phyloP scores from a whole-genome alignment of 2,113 vertebrate genomes.

The Micronycteris hirsuta region DNA sequence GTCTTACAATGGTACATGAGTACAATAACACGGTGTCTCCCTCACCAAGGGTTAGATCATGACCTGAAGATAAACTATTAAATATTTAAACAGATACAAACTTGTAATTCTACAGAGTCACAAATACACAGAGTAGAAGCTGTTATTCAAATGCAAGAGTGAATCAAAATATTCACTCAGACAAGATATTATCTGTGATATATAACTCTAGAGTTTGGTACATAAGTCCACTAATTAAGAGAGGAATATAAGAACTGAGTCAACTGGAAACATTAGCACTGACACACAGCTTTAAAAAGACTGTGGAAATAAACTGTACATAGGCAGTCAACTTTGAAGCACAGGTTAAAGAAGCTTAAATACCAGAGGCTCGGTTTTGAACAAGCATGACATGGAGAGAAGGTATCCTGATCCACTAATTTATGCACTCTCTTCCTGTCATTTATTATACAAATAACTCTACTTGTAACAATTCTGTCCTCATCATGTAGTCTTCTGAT shows the following conservation, averaged over 20 bases:
- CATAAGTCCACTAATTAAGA: neutral
- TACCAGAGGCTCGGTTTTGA: neutral
- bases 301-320: neutral
- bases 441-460: neutral
- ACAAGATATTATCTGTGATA: neutral
- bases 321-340: neutral
- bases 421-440: neutral
- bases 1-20: neutral
- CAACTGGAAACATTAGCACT: constrained; percentile 4
- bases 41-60: neutral
- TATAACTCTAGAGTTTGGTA: neutral
- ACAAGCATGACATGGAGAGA: neutral
- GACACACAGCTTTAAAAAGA: neutral
- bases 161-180: neutral
- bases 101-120: neutral
- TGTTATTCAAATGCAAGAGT: neutral
- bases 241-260: neutral
- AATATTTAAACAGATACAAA: neutral
- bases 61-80: neutral
- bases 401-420: neutral
- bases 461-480: neutral
- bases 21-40: neutral
- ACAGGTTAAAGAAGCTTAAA: neutral
- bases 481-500: neutral
- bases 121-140: neutral